A percentile compares a stretch with the other conserved stretches of the same genome.
Evolutionary conservation across 2,797 vertebrate genomes (phyloP).

Genomic region (Sciurus vulgaris): DNA sequence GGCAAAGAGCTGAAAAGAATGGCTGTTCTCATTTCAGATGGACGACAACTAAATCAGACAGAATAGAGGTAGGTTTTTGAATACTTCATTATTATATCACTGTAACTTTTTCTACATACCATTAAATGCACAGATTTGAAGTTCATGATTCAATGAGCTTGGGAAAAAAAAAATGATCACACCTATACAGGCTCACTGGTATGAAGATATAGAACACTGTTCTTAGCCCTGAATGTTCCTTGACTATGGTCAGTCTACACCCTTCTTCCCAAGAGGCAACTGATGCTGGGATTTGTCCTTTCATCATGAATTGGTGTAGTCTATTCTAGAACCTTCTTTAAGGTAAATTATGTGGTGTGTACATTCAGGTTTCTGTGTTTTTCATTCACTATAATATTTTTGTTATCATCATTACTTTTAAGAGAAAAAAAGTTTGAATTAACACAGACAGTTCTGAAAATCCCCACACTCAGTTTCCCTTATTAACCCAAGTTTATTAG

Average conservation of each 20-base stretch:
- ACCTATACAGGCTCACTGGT: background rate
- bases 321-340: background rate
- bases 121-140: slow-evolving; percentile 61
- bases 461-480: background rate
- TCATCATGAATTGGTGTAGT: background rate
- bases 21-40: slow-evolving; percentile 71
- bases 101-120: slow-evolving; percentile 40
- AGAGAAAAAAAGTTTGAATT: background rate
- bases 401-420: background rate
- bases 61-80: slow-evolving; percentile 63
- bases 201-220: background rate
- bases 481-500: background rate
- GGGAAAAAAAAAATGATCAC: slow-evolving; percentile 24
- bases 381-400: background rate
- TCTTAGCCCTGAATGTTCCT: background rate
- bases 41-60: slow-evolving; percentile 72
- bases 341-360: background rate
- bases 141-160: slow-evolving; percentile 21
- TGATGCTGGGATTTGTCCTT: background rate
- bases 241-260: background rate
- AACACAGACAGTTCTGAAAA: background rate
- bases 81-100: slow-evolving; percentile 72
- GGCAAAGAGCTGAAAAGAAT: slow-evolving; percentile 71
- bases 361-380: background rate
- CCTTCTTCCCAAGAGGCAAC: background rate